These are phyloP conservation scores for Stratiolaelaps scimitus DNA, from an alignment of 1,140 invertebrate species.

Conservation along the genomic window DNA sequence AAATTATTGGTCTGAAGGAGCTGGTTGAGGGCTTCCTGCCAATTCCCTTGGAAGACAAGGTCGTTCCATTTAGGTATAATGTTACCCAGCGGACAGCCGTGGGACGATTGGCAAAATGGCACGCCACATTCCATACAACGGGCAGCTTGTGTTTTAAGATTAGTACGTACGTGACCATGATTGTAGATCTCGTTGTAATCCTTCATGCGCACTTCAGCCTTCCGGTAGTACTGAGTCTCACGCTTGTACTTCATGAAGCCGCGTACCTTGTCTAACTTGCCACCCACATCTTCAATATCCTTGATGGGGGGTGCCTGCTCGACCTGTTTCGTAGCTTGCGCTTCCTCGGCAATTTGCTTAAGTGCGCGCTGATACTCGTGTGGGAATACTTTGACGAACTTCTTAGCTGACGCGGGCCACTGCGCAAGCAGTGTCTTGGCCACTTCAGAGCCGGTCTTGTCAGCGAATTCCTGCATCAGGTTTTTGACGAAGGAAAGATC, in stretches of 20 bases:
- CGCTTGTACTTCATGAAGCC: constrained; percentile 93
- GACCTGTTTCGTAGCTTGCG: constrained; percentile 40
- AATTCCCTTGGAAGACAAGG: constrained; percentile 77
- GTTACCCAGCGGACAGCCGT: constrained; percentile 93
- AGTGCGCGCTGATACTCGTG: constrained; percentile 88
- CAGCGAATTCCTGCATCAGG: constrained; percentile 69
- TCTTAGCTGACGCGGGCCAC: constrained; percentile 62
- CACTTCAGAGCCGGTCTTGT: constrained; percentile 76
- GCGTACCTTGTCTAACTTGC: constrained; percentile 58
- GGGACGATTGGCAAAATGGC: constrained; percentile 92
- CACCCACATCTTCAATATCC: constrained; percentile 79
- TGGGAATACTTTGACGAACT: constrained; percentile 92
- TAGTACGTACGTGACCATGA: constrained; percentile 67
- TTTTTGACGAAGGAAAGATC: constrained; percentile 67
- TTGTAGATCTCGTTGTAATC: constrained; percentile 98
- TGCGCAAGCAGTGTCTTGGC: constrained; percentile 62
- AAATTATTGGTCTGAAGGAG: constrained; percentile 97
- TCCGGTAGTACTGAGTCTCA: constrained; percentile 68
- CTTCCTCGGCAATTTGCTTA: constrained; percentile 54
- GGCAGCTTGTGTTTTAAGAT: constrained; percentile 77
- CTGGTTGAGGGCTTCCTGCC: constrained; percentile 89
- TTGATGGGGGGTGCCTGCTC: constrained; percentile 44
- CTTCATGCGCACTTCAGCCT: constrained; percentile 63
- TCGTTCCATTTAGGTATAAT: constrained; percentile 99
- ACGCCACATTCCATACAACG: constrained; percentile 98